phyloP scores from a whole-genome alignment of 2,113 vertebrate species.

The Noturus placidus region DNA sequence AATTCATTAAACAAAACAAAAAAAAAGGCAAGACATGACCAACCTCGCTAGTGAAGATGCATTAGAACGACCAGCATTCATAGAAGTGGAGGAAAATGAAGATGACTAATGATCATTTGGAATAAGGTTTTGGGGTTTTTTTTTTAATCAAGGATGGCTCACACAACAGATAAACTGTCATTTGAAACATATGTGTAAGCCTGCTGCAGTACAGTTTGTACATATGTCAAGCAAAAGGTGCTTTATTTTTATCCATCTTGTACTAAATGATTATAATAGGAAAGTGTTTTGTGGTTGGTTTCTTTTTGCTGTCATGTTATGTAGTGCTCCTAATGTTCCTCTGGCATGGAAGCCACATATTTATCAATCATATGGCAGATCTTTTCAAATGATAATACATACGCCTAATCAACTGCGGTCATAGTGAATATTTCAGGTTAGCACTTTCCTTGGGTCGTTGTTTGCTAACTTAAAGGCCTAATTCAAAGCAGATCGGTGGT shows the following conservation, averaged over 20 bases:
- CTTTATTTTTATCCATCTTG: not conserved
- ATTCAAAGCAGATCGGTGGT: conserved; percentile 73
- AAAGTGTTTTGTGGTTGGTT: not conserved
- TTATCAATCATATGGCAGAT: conserved; percentile 38
- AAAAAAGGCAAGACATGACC: not conserved
- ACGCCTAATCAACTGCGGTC: conserved; percentile 24
- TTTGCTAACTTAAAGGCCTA: conserved; percentile 64
- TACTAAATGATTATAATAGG: not conserved
- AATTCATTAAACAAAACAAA: not conserved
- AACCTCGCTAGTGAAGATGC: not conserved
- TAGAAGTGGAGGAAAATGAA: not conserved
- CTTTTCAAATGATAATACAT: conserved; percentile 31
- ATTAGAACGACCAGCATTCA: not conserved
- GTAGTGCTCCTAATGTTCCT: not conserved
- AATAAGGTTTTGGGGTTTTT: not conserved
- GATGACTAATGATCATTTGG: not conserved
- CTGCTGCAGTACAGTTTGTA: not conserved
- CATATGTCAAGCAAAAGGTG: not conserved
- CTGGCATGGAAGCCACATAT: not conserved
- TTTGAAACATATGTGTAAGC: not conserved
- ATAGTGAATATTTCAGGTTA: conserved; percentile 41
- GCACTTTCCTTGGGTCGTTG: conserved; percentile 48
- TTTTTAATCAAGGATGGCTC: not conserved
- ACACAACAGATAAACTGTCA: not conserved
- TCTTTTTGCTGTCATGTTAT: conserved; percentile 5